Percentiles rank a stretch among this genome's conserved stretches.
phyloP scores from a whole-genome alignment of 2,888 invertebrate species.

The Venustoraphidia nigricollis region DNA sequence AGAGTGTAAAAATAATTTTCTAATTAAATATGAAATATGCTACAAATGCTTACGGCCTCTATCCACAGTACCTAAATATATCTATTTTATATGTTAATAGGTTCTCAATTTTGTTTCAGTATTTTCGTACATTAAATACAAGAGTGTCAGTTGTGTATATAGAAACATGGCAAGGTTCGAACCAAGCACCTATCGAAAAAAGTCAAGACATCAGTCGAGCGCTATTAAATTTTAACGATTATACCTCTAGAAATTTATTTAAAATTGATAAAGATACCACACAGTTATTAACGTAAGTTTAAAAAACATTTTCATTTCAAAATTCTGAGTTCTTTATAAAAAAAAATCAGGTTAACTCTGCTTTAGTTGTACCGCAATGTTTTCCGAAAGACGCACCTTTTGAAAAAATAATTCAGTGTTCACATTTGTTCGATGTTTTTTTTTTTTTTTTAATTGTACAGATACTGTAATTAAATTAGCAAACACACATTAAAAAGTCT shows the following conservation, averaged over 20 bases:
- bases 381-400: too few species aligned
- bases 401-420: too few species aligned
- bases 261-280: conserved; percentile 82
- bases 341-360: conserved; percentile 4
- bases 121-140: conserved; percentile 85
- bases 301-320: background rate
- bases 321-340: background rate
- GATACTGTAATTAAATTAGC: conserved; percentile 2
- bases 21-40: too few species aligned
- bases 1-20: too few species aligned
- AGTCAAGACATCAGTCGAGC: conserved; percentile 79
- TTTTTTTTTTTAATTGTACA: conserved; percentile 1
- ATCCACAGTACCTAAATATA: too few species aligned
- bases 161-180: conserved; percentile 90
- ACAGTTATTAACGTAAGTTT: conserved; percentile 75
- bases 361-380: too few species aligned
- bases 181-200: conserved; percentile 69
- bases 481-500: too few species aligned
- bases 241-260: conserved; percentile 71
- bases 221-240: conserved; percentile 83
- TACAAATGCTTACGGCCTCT: too few species aligned
- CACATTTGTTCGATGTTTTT: conserved; percentile 1
- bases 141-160: conserved; percentile 90
- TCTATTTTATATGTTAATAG: too few species aligned
- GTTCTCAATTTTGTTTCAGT: conserved; percentile 37